Conservation (phyloP, 2,888 invertebrate species). For the Oeneis ivallda region DNA sequence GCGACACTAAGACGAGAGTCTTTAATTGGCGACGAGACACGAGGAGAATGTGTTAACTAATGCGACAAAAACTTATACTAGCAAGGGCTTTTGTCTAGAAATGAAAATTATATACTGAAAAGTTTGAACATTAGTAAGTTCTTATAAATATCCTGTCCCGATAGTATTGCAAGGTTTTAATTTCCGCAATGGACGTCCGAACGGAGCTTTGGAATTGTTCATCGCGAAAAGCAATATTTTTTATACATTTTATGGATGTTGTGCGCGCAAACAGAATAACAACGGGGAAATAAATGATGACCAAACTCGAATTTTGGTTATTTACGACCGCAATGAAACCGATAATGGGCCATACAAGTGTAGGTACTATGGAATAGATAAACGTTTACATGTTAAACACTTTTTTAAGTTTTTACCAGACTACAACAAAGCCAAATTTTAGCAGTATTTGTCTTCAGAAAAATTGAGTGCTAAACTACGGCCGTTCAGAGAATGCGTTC, state of each 20-base stretch:
- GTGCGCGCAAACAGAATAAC: neutral
- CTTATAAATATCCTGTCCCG: neutral
- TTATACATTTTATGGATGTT: slow-evolving; percentile 3
- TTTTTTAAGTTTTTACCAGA: too few relatives aligned
- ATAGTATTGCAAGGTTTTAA: neutral
- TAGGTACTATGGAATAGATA: too few relatives aligned
- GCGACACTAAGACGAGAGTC: too few relatives aligned
- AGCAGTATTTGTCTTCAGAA: too few relatives aligned
- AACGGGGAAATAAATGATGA: slow-evolving; percentile 2
- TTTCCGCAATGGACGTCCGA: slow-evolving; percentile 7
- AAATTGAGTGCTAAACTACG: too few relatives aligned
- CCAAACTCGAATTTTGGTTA: slow-evolving; percentile 4
- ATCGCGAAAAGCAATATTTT: neutral
- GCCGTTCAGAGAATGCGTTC: too few relatives aligned
- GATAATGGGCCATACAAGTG: slow-evolving; percentile 6
- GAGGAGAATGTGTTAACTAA: too few relatives aligned
- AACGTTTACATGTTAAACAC: too few relatives aligned
- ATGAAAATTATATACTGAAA: neutral
- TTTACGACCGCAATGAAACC: slow-evolving; percentile 22
- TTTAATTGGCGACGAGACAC: too few relatives aligned
- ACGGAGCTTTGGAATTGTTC: slow-evolving; percentile 1
- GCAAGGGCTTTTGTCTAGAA: too few relatives aligned
- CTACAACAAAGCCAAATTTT: too few relatives aligned
- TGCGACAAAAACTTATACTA: too few relatives aligned
- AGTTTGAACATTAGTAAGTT: neutral